phyloP scores from a whole-genome alignment of 35 echinoderm and acorn worm genomes.

The Apostichopus japonicus region DNA sequence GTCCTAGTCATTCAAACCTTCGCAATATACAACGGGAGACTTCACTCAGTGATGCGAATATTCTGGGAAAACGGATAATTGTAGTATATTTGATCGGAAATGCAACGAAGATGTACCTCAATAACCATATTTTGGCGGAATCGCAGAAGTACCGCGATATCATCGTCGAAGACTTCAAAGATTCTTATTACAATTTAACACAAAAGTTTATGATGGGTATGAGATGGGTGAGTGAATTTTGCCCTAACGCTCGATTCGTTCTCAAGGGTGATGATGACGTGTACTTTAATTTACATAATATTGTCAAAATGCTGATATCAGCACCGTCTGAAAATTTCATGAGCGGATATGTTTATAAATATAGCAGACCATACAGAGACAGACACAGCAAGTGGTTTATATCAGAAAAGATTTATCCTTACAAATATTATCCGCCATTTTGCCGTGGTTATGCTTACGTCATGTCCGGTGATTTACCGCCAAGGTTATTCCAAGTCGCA shows the following conservation, averaged over 20 bases:
- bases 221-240: conserved; percentile 76
- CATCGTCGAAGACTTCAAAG: conserved; percentile 80
- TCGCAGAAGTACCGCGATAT: conserved; percentile 65
- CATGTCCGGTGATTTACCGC: conserved; percentile 76
- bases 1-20: neutral
- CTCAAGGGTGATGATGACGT: conserved; percentile 88
- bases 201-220: conserved; percentile 89
- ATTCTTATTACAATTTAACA: conserved; percentile 84
- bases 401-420: conserved; percentile 51
- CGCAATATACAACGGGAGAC: conserved; percentile 40
- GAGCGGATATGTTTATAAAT: conserved; percentile 55
- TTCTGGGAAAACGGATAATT: conserved; percentile 53
- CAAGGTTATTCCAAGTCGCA: conserved; percentile 24
- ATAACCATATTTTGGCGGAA: conserved; percentile 29
- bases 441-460: conserved; percentile 70
- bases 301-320: conserved; percentile 38
- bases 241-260: conserved; percentile 65
- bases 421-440: conserved; percentile 75
- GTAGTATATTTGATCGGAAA: conserved; percentile 44
- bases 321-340: neutral
- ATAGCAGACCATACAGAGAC: conserved; percentile 59
- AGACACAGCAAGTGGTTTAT: conserved; percentile 76
- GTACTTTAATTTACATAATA: conserved; percentile 58
- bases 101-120: neutral
- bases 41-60: neutral